Conservation (phyloP, 1,140 invertebrate genomes). For the Caenorhabditis elegans region DNA sequence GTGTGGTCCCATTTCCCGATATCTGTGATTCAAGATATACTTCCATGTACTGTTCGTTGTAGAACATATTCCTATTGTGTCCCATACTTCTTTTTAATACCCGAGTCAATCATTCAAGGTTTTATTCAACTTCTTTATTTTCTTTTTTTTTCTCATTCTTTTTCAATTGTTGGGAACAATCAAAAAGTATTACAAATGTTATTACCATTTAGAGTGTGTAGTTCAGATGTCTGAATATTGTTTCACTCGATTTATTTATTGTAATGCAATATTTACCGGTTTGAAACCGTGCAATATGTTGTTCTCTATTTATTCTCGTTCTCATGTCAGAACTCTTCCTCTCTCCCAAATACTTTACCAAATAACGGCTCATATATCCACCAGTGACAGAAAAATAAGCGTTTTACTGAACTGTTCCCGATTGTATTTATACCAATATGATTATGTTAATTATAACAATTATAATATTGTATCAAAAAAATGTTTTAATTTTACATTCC, state of each 20-base stretch:
- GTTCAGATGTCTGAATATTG: constrained; percentile 23
- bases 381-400: constrained; percentile 19
- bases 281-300: constrained; percentile 6
- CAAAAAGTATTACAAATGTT: neutral
- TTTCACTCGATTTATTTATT: neutral
- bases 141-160: neutral
- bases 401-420: neutral
- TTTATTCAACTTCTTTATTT: neutral
- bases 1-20: constrained; percentile 46
- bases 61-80: constrained; percentile 35
- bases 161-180: neutral
- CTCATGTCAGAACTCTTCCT: neutral
- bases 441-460: neutral
- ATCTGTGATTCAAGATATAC: constrained; percentile 48
- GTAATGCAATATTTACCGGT: neutral
- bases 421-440: neutral
- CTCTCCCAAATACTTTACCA: constrained; percentile 20
- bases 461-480: neutral
- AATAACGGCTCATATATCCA: constrained; percentile 25
- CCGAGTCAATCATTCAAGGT: too few species aligned
- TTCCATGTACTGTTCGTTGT: constrained; percentile 50
- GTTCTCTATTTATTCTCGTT: neutral
- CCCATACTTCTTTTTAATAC: too few species aligned
- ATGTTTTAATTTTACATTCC: neutral
- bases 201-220: neutral